These are phyloP conservation scores for Loripinus fragilis DNA, from an alignment of 2,888 invertebrate species.

Conservation along the genomic window DNA sequence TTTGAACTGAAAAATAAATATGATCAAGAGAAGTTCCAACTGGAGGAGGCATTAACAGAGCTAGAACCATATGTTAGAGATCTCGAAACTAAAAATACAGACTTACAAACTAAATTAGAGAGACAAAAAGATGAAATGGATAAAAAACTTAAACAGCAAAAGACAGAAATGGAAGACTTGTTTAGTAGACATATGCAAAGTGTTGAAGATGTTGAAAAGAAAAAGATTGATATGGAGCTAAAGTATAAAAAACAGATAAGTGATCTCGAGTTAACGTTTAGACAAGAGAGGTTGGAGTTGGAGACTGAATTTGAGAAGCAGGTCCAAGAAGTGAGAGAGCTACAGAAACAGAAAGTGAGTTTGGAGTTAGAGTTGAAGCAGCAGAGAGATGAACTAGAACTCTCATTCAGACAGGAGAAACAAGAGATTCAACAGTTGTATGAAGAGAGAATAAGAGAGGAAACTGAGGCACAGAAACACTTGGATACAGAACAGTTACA, in stretches of 20 bases:
- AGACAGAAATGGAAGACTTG: constrained; percentile 54
- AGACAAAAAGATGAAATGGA: constrained; percentile 47
- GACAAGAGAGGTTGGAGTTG: constrained; percentile 30
- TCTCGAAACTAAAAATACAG: constrained; percentile 55
- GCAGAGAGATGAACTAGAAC: constrained; percentile 57
- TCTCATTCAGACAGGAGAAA: constrained; percentile 56
- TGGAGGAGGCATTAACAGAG: constrained; percentile 51
- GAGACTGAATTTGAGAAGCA: constrained; percentile 38
- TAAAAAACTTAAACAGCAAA: constrained; percentile 23
- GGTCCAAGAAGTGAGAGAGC: constrained; percentile 46
- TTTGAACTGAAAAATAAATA: constrained; percentile 48
- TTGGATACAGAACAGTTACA: constrained; percentile 18
- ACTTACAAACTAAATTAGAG: constrained; percentile 43
- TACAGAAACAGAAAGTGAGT: constrained; percentile 50
- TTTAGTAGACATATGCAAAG: constrained; percentile 51
- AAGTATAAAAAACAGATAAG: constrained; percentile 32
- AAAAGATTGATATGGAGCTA: constrained; percentile 53
- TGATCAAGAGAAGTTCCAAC: constrained; percentile 58
- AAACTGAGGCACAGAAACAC: constrained; percentile 25
- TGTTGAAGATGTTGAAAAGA: constrained; percentile 53
- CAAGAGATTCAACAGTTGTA: constrained; percentile 59
- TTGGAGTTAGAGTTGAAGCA: constrained; percentile 57
- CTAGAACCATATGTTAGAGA: constrained; percentile 50
- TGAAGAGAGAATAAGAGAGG: constrained; percentile 46
- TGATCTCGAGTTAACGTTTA: constrained; percentile 32